Conservation (phyloP, 1,140 invertebrate genomes). For the Tachypleus tridentatus region DNA sequence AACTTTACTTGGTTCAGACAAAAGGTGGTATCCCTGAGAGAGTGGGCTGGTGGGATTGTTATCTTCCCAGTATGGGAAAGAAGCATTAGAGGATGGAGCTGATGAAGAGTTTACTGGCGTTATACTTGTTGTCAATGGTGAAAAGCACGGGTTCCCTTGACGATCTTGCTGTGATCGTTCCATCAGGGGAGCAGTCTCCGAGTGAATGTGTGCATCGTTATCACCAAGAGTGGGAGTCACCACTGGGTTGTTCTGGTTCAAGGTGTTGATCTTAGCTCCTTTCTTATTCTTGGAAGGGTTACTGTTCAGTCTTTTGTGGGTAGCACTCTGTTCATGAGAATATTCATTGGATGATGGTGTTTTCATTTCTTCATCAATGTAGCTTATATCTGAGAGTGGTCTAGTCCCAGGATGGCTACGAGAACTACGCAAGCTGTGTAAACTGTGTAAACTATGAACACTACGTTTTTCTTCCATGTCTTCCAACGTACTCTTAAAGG, state of each 20-base stretch:
- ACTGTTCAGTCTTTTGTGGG: too few species aligned
- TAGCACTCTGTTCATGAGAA: too few species aligned
- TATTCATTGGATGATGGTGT: too few species aligned
- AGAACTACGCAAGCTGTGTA: conserved; percentile 55
- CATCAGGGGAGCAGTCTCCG: conserved; percentile 20
- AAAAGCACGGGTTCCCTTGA: too few species aligned
- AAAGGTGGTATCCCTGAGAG: conserved; percentile 24
- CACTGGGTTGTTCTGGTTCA: too few species aligned
- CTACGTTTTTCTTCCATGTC: conserved; percentile 97
- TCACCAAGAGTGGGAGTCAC: too few species aligned
- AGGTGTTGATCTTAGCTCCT: too few species aligned
- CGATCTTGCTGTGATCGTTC: background rate
- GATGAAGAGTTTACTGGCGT: too few species aligned
- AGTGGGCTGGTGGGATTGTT: conserved; percentile 8
- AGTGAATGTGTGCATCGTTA: background rate
- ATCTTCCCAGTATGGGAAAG: too few species aligned
- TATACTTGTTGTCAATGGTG: too few species aligned
- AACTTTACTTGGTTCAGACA: conserved; percentile 23
- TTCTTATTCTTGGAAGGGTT: too few species aligned
- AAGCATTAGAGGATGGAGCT: too few species aligned
- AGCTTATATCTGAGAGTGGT: conserved; percentile 49
- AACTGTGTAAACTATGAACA: conserved; percentile 62
- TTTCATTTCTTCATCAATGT: conserved; percentile 21
- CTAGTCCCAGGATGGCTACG: conserved; percentile 59
- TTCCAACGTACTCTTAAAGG: conserved; percentile 99